Conservation (phyloP, 2,797 vertebrate genomes). For the Rachycentron canadum region DNA sequence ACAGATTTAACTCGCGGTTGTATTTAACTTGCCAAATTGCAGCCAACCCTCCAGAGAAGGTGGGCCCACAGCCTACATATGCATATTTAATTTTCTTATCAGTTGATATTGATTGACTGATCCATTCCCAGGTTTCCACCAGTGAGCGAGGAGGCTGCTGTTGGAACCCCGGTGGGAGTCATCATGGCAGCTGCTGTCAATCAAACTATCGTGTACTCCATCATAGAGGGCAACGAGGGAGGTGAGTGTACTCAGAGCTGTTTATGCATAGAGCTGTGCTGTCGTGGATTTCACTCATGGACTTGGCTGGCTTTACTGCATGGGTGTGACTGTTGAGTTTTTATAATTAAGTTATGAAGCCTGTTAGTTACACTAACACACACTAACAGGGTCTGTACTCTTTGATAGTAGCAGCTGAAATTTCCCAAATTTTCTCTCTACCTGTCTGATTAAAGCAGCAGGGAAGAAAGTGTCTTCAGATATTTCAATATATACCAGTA, state of each 20-base stretch:
- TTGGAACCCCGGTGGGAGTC: constrained; percentile 86
- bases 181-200: constrained; percentile 93
- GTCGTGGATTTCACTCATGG: not conserved
- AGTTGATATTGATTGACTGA: constrained; percentile 66
- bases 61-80: constrained; percentile 36
- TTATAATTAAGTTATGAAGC: not conserved
- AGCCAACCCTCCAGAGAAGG: constrained; percentile 34
- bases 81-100: constrained; percentile 63
- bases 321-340: not conserved
- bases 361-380: not conserved
- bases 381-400: not conserved
- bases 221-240: constrained; percentile 90
- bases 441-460: not conserved
- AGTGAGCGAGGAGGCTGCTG: constrained; percentile 89
- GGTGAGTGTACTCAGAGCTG: constrained; percentile 65
- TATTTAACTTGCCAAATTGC: constrained; percentile 53
- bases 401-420: not conserved
- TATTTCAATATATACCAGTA: not conserved
- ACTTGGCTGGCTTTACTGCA: not conserved
- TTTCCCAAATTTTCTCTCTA: not conserved
- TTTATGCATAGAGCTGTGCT: not conserved
- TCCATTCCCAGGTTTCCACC: constrained; percentile 87
- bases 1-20: constrained; percentile 50
- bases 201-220: constrained; percentile 93
- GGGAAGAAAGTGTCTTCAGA: not conserved